phyloP scores from a whole-genome alignment of 2,113 vertebrate genomes.

The Herpailurus yagouaroundi region DNA sequence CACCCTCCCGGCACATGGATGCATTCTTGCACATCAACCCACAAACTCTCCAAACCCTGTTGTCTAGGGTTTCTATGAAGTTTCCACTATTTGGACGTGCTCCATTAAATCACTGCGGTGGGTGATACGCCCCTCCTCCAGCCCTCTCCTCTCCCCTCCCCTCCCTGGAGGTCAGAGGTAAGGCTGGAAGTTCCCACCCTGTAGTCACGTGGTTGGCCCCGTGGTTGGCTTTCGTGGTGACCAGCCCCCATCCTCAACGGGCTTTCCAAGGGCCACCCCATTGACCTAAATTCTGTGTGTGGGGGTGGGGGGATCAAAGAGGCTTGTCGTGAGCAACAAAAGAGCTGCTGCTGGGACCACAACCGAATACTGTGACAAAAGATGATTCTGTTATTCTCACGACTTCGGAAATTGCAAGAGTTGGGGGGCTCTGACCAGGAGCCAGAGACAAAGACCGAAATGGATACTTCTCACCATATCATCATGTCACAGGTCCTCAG shows the following conservation, averaged over 20 bases:
- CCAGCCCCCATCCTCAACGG: neutral
- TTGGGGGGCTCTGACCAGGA: neutral
- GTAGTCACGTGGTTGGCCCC: neutral
- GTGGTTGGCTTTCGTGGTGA: neutral
- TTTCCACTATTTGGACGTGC: neutral
- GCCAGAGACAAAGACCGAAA: neutral
- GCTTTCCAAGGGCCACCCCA: neutral
- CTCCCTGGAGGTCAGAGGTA: neutral
- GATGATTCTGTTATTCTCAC: too few species aligned
- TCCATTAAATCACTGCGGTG: neutral
- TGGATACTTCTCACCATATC: neutral
- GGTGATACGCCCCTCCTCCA: neutral
- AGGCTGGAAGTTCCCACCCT: neutral
- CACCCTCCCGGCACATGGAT: neutral
- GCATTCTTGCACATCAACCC: neutral
- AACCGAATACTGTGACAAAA: neutral
- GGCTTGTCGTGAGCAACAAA: neutral
- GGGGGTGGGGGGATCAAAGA: neutral
- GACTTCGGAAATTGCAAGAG: neutral
- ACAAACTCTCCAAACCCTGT: neutral
- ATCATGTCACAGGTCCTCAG: neutral
- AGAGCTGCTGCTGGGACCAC: neutral
- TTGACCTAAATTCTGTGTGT: neutral
- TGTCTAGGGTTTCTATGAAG: neutral
- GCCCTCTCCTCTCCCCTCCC: neutral